Percentiles rank a stretch among this genome's conserved stretches.
Evolutionary conservation across 2,888 invertebrate genomes (phyloP).

Genomic region (Pristionchus exspectatus): DNA sequence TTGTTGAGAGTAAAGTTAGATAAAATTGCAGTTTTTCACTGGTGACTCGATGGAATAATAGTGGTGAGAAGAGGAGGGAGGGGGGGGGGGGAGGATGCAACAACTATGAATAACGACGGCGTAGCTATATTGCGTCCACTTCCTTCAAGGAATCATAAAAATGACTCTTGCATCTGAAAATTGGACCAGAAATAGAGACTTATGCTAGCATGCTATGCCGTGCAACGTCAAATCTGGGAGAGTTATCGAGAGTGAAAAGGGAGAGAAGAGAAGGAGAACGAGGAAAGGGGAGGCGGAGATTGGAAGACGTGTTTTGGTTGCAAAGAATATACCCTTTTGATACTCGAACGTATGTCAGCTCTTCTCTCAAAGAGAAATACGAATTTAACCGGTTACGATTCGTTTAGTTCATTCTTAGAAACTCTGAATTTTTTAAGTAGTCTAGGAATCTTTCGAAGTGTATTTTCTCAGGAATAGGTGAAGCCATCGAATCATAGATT

Average conservation of each 20-base stretch:
- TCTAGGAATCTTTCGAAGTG: not conserved
- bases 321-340: slow-evolving; percentile 7
- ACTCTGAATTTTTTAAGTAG: not conserved
- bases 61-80: not conserved
- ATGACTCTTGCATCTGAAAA: not conserved
- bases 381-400: not conserved
- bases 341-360: not conserved
- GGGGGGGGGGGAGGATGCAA: not conserved
- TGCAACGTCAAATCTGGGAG: not conserved
- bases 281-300: not conserved
- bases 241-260: slow-evolving; percentile 6
- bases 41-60: not conserved
- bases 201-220: slow-evolving; percentile 1
- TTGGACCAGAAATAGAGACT: not conserved
- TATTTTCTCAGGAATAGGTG: not conserved
- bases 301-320: slow-evolving; percentile 12
- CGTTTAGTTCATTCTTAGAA: not conserved
- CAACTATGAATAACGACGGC: not conserved
- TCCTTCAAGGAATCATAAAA: slow-evolving; percentile 8
- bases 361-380: not conserved
- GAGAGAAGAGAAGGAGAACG: not conserved
- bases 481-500: not conserved
- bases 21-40: slow-evolving; percentile 18
- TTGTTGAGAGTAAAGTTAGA: slow-evolving; percentile 37
- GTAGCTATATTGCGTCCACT: not conserved